Evolutionary conservation across 2,113 vertebrate genomes (phyloP), one percentile per base, ranked within the genome.

Genomic region (Edolisoma coerulescens): DNA sequence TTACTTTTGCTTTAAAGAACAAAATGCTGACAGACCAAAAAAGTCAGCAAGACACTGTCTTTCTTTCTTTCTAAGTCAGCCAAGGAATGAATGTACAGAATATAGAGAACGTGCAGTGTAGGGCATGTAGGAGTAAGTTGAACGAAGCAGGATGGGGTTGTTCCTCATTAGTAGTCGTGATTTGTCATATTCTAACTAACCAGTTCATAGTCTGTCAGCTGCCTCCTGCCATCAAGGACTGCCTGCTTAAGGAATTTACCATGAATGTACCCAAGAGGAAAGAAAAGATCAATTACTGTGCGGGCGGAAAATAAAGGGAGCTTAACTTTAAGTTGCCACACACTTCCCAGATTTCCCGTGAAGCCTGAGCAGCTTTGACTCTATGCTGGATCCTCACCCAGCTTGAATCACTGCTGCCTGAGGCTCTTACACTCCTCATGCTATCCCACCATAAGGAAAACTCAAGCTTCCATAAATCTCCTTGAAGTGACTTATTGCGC

Each of bases 341-440:
- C 75, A 94, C 81, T 96, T 94, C 92, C 94, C 95, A 95, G 90
- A 87, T 96, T 95, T 95, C 79, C 84, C 84, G 41, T 96, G 95
- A 92, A 89, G 90, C 91, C 89, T 97, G 92, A 96, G 94, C 95
- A 96, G 93, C 90, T 96, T 87, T 97, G 85, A 91, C 90, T 91
- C 93, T 90, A 9, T 13, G 2, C 93, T 94, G 93, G 90, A 96
- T 96, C 93, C 83, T 91, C 41, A 67, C 93, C 81, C 89, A 95
- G 89, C 93, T 95, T 94, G 86, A 96, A 89, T 96, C 92, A 86
- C 78, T 94, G 92, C 86, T 97, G 95, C 93, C 96, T 96, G 90
- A 96, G 95, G 82, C 93, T 96, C 79, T 94, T 94, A 74, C 70
- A 83, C 80, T 93, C 42, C 93, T 97, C 69, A 57, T 95, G 82